A percentile compares a stretch with the other conserved stretches of the same genome.
Evolutionary conservation across 1,140 invertebrate genomes (phyloP).

Genomic region (Meloidogyne hapla): DNA sequence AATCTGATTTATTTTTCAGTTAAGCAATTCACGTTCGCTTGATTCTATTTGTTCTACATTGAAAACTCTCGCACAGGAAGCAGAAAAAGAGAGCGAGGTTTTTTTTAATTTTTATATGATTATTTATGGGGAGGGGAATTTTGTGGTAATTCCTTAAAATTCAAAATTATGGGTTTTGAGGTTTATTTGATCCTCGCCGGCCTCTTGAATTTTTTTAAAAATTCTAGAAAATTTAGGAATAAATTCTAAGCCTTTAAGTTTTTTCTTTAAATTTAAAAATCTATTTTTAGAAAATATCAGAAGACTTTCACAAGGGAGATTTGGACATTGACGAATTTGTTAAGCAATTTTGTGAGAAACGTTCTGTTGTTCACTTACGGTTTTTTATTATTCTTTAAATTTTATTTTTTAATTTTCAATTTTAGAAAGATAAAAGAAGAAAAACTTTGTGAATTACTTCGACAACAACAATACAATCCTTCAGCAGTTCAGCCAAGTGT

Average conservation of each 20-base stretch:
- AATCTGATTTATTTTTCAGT: slow-evolving; percentile 1
- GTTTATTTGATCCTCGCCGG: too few relatives aligned
- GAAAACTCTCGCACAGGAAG: slow-evolving; percentile 34
- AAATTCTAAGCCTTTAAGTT: not conserved
- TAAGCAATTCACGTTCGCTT: slow-evolving; percentile 28
- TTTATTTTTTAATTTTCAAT: slow-evolving; percentile 19
- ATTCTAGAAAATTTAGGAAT: not conserved
- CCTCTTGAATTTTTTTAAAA: too few relatives aligned
- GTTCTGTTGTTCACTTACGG: slow-evolving; percentile 27
- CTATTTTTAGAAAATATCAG: slow-evolving; percentile 27
- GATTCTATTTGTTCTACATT: slow-evolving; percentile 31
- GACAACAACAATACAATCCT: slow-evolving; percentile 32
- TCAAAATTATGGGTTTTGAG: too few relatives aligned
- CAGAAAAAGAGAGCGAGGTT: slow-evolving; percentile 41
- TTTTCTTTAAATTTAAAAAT: not conserved
- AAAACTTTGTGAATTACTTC: slow-evolving; percentile 36
- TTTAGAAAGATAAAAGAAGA: slow-evolving; percentile 40
- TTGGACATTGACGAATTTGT: slow-evolving; percentile 35
- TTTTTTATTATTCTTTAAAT: slow-evolving; percentile 17
- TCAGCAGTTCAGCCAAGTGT: not conserved
- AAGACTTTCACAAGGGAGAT: slow-evolving; percentile 33
- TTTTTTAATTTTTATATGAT: not conserved
- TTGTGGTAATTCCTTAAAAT: too few relatives aligned
- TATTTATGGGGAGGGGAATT: too few relatives aligned
- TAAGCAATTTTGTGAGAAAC: slow-evolving; percentile 33